Base-by-base conservation (phyloP, 92 coral and sea anemone genomes). In the Galaxea fascicularis region DNA sequence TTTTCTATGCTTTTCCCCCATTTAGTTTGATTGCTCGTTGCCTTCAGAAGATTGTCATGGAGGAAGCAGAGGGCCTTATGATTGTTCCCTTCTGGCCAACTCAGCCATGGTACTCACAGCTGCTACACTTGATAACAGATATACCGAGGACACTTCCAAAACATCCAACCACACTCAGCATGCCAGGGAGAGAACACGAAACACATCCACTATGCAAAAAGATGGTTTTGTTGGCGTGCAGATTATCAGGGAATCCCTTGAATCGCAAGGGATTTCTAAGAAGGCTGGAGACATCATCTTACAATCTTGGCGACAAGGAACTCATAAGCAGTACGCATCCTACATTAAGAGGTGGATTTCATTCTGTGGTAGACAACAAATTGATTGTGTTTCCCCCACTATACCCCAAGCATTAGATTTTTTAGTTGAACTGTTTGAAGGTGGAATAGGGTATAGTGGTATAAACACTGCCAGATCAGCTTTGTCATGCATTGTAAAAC, bases 221-320 rank as follows among this genome's bases (percentile, higher is more conserved):
- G 71, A 66, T 88, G 76, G 47, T 24, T 47, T 54, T 88, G 65
- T 14, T 88, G 65, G 77, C 67, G 0, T 83, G 92, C 89, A 77
- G 64, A 65, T 52, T 83, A 69, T 89, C 92, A 51, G 82, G 91
- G 44, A 74, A 79, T 77, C 82, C 53, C 80, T 82, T 52, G 78
- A 74, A 75, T 29, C 62, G 45, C 87, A 74, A 54, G 84, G 91
- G 56, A 46, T 88, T 76, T 82, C 91, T 71, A 26, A 73, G 21
- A 62, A 67, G 63, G 87, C 87, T 30, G 78, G 85, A 67, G 63
- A 59, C 18, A 76, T 89, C 84, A 89, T 89, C 58, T 49, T 76
- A 25, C 74, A 76, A 62, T 84, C 92, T 53, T 89, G 92, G 92
- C 54, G 92, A 84, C 89, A 65, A 45, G 92, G 92, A 77, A 84